Base-by-base conservation (phyloP, 2,888 invertebrate species). In the Andricus curvator region DNA sequence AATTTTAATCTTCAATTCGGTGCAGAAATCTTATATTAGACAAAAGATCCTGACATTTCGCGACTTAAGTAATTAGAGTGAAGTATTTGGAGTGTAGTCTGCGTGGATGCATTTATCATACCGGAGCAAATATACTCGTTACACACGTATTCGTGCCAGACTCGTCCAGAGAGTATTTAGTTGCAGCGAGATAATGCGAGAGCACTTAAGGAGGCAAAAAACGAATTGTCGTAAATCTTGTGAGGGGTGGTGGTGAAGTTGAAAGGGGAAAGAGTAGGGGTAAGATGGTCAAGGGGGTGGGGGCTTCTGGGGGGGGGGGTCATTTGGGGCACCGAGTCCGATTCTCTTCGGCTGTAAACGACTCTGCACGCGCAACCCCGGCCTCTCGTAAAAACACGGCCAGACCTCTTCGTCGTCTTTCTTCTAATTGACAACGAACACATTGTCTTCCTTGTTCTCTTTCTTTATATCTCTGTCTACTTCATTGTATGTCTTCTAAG, bases 341-440 rank as follows among this genome's bases (percentile, higher is more conserved):
- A 90, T 88, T 89, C 88, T 89, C 88, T 85, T 85, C 88, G 88
- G 89, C 86, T 86, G 88, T 89, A 90, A 90, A 90, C 88, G 87
- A 84, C 85, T 80, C 80, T 82, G 86, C 84, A 84, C 85, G 80
- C 83, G 78, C 81, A 81, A 81, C 65, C 83, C 82, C 70, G 79
- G 80, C 67, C 83, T 80, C 85, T 85, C 87, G 83, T 88, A 87
- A 88, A 88, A 87, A 86, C 78, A 66, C 77, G 79, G 29, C 83
- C 82, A 76, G 76, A 78, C 78, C 79, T 74, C 81, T 64, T 60
- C 83, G 79, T 82, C 81, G 81, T 83, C 83, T 81, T 80, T 83
- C 81, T 84, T 85, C 88, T 91, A 91, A 91, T 91, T 91, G 89
- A 89, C 90, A 89, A 88, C 86, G 88, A 88, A 90, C 87, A 90